These are phyloP conservation scores for Geotrypetes seraphini DNA, from an alignment of 2,797 vertebrate genomes.

Conservation along the genomic window DNA sequence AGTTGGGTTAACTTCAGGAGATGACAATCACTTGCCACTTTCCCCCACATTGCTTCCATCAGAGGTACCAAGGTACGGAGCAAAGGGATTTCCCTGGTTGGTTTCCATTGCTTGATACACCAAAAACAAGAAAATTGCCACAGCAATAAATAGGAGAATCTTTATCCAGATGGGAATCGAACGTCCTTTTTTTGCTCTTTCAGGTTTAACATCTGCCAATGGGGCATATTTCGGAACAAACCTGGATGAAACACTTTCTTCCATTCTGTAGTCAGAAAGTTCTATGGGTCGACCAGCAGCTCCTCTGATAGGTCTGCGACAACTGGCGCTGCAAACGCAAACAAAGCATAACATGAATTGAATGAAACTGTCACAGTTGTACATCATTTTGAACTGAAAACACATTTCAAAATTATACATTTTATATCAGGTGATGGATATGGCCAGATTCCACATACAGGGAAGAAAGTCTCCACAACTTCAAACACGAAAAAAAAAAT, in stretches of 20 bases:
- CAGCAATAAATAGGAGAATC: constrained; percentile 64
- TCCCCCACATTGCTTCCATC: not conserved
- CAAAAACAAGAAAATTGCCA: constrained; percentile 70
- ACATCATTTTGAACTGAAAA: not conserved
- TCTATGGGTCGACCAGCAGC: constrained; percentile 76
- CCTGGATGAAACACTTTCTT: constrained; percentile 50
- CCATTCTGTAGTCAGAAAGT: constrained; percentile 59
- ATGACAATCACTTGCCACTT: not conserved
- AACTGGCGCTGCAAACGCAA: constrained; percentile 68
- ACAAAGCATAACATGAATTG: not conserved
- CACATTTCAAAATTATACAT: too few relatives aligned
- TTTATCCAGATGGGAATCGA: constrained; percentile 75
- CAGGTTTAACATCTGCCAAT: constrained; percentile 43
- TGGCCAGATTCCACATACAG: not conserved
- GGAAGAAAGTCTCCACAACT: too few relatives aligned
- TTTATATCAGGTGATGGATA: not conserved
- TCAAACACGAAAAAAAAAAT: too few relatives aligned
- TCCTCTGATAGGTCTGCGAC: constrained; percentile 84
- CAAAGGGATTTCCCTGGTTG: constrained; percentile 70
- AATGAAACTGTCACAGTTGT: not conserved
- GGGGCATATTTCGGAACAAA: constrained; percentile 46
- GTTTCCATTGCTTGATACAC: constrained; percentile 94
- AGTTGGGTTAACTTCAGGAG: not conserved
- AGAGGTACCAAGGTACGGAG: not conserved
- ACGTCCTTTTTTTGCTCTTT: constrained; percentile 49